phyloP scores from a whole-genome alignment of 1,140 invertebrate species.

The Agrypnia vestita region DNA sequence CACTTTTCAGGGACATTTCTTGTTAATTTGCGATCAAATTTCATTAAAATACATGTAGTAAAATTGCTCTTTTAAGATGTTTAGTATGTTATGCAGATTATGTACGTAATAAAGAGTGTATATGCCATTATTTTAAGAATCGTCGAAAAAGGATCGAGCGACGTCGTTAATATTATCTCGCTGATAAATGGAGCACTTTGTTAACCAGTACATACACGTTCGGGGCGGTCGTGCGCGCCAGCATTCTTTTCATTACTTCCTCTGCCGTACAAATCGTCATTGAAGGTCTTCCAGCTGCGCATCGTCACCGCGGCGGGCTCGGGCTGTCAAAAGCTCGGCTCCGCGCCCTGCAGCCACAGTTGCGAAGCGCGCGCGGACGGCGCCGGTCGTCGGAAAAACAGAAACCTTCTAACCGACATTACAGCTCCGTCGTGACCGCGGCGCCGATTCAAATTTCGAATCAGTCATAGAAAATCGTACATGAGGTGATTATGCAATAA shows the following conservation, averaged over 20 bases:
- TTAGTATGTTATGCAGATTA: no score
- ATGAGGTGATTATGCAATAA: no score
- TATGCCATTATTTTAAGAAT: no score
- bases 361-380: slow-evolving; percentile 2
- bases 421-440: neutral
- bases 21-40: no score
- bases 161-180: slow-evolving; percentile 27
- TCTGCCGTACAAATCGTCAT: slow-evolving; percentile 1
- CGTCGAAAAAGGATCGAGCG: slow-evolving; percentile 1
- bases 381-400: slow-evolving; percentile 3
- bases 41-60: no score
- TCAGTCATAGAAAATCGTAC: neutral
- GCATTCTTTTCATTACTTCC: slow-evolving; percentile 31
- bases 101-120: no score
- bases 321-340: slow-evolving; percentile 27
- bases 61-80: no score
- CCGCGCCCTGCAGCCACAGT: neutral
- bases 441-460: slow-evolving; percentile 13
- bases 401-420: neutral
- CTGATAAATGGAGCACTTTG: slow-evolving; percentile 36
- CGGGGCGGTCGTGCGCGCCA: slow-evolving; percentile 12
- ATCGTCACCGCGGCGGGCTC: neutral
- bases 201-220: slow-evolving; percentile 35
- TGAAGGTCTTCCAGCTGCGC: slow-evolving; percentile 17
- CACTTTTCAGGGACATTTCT: no score